These are phyloP conservation scores for Corythoichthys intestinalis DNA, from an alignment of 2,113 vertebrate species.

Conservation along the genomic window DNA sequence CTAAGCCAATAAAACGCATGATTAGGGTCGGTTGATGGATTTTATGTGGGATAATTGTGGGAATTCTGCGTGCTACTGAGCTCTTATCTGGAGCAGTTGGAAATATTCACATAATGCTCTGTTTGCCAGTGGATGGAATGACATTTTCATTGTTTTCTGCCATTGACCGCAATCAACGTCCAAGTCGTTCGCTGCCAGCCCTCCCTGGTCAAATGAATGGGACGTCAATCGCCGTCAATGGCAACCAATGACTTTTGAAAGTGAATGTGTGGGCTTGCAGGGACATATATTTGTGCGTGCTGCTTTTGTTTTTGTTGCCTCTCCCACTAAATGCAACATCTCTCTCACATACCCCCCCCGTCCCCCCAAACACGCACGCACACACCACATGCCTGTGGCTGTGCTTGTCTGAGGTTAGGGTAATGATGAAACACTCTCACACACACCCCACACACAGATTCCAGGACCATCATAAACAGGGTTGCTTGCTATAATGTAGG, in stretches of 20 bases:
- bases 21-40: not conserved
- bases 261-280: constrained; percentile 29
- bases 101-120: not conserved
- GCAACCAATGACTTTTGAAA: no score
- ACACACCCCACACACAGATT: constrained; percentile 60
- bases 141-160: not conserved
- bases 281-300: constrained; percentile 19
- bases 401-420: constrained; percentile 70
- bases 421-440: constrained; percentile 69
- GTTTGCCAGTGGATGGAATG: no score
- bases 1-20: constrained; percentile 5
- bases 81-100: not conserved
- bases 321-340: constrained; percentile 34
- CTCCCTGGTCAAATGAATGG: constrained; percentile 1
- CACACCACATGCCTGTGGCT: constrained; percentile 70
- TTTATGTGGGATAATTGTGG: not conserved
- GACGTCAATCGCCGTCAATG: constrained; percentile 11
- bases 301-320: constrained; percentile 42
- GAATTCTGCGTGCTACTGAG: not conserved
- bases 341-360: constrained; percentile 29
- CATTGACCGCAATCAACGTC: not conserved
- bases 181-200: not conserved
- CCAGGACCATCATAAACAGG: constrained; percentile 69
- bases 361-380: constrained; percentile 34
- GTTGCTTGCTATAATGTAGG: constrained; percentile 43